A percentile compares a stretch with the other conserved stretches of the same genome.
phyloP scores from a whole-genome alignment of 1,140 invertebrate genomes.

The Paraescarpia echinospica region DNA sequence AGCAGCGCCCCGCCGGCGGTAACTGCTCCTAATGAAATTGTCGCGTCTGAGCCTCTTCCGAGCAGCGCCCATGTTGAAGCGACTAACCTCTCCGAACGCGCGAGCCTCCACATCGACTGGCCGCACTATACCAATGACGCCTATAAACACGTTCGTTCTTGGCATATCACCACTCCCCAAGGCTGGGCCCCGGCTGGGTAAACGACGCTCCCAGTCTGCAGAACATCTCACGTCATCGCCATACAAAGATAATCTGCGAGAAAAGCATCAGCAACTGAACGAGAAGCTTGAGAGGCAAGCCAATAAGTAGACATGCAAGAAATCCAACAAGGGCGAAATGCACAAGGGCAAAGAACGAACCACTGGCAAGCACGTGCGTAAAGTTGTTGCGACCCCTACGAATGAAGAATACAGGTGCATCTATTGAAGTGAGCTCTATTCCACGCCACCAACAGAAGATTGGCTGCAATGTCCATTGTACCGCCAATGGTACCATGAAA shows the following conservation, averaged over 20 bases:
- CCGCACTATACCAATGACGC: conserved; percentile 9
- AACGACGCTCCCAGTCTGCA: conserved; percentile 3
- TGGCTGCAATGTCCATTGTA: conserved; percentile 13
- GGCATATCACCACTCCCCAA: not conserved
- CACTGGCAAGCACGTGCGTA: conserved; percentile 12
- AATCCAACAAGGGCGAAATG: not conserved
- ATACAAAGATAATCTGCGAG: conserved; percentile 13
- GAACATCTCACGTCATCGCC: conserved; percentile 13
- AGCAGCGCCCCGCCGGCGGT: not conserved
- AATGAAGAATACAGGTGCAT: not conserved
- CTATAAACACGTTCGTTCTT: not conserved
- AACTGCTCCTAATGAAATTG: not conserved
- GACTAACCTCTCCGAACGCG: no score
- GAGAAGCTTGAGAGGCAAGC: no score
- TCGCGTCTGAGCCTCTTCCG: conserved; percentile 8
- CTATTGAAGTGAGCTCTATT: not conserved
- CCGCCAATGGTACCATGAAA: conserved; percentile 8
- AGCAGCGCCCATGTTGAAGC: not conserved
- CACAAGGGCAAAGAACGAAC: conserved; percentile 4
- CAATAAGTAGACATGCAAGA: conserved; percentile 12
- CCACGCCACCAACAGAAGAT: not conserved
- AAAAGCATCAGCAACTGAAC: no score
- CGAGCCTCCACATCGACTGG: not conserved
- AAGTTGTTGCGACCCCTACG: not conserved
- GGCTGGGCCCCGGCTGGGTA: conserved; percentile 10